Base-by-base conservation (phyloP, 2,113 vertebrate species). In the Ursus arctos region DNA sequence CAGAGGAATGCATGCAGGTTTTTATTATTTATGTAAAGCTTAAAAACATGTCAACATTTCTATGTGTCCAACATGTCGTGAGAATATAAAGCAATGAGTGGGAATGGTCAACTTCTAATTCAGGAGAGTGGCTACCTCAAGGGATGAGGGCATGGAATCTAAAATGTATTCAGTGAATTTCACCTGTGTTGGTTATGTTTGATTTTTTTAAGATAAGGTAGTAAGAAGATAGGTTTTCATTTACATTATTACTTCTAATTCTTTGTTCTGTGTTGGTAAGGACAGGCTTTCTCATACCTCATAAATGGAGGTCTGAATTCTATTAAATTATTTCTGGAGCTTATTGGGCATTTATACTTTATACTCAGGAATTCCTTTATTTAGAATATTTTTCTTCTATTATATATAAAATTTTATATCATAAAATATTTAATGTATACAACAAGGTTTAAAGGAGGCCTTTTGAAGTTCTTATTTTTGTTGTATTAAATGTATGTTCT, bases 231-330 rank as follows among this genome's bases (percentile, higher is more conserved):
- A 74, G 16, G 3, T 93, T 71, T 55, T 97, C 61, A 31, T 33
- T 33, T 82, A 15, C 55, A 24, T 81, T 87, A 43, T 69, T 85
- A 85, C 51, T 94, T 86, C 55, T 13, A 79, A 28, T 6, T 79
- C 59, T 97, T 92, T 47, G 6, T 90, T 92, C 82, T 92, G 28
- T 97, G 33, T 80, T 94, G 18, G 19, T 87, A 11, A 79, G n/a
- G n/a, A 84, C 7, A 67, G 26, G 24, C 9, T 24, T 82, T 61
- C 51, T 93, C 14, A 65, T 79, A 36, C 36, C 49, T 83, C 40
- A 72, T 40, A 77, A 47, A 90, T 63, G 49, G 36, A 4, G 79
- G 10, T 92, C 6, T 94, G 59, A 95, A 12, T 72, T 81, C 14
- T 91, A 55, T 67, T 94, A 77, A 82, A 55, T 92, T 95, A 57